Evolutionary conservation across 1,140 invertebrate species (phyloP).

Genomic region (Stegodyphus dumicola): DNA sequence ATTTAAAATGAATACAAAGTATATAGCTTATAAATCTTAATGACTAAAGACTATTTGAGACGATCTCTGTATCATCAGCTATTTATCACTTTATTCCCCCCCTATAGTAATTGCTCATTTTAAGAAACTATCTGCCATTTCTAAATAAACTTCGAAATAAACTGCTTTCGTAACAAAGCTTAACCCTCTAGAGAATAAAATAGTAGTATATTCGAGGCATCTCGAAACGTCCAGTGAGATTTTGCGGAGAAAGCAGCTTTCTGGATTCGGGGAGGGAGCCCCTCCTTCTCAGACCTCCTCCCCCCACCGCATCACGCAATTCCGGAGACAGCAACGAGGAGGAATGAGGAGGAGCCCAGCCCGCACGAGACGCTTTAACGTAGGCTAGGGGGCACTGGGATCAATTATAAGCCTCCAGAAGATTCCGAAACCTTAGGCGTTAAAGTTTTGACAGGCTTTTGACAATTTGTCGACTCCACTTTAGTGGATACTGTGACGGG

Average conservation of each 20-base stretch:
- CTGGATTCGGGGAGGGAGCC: not conserved
- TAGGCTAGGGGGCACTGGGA: conserved; percentile 10
- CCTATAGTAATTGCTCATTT: not conserved
- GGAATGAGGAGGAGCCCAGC: not conserved
- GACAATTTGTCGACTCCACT: conserved; percentile 37
- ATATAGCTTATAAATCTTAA: too few species aligned
- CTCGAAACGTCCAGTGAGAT: conserved; percentile 4
- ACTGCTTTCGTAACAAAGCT: conserved; percentile 2
- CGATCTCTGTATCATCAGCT: too few species aligned
- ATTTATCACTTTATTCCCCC: too few species aligned
- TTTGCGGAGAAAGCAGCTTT: conserved; percentile 1
- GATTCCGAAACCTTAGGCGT: conserved; percentile 24
- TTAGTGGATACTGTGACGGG: conserved; percentile 3
- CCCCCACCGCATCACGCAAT: not conserved
- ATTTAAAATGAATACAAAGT: too few species aligned
- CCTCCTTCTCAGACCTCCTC: not conserved
- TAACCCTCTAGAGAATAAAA: not conserved
- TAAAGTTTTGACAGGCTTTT: conserved; percentile 44
- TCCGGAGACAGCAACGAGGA: not conserved
- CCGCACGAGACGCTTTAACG: not conserved
- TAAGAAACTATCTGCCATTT: not conserved
- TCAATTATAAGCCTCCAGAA: conserved; percentile 36
- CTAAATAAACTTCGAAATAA: conserved; percentile 12
- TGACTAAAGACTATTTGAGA: too few species aligned
- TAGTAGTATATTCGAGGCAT: not conserved